phyloP scores from a whole-genome alignment of 1,140 invertebrate species.

The Zeugodacus cucurbitae region DNA sequence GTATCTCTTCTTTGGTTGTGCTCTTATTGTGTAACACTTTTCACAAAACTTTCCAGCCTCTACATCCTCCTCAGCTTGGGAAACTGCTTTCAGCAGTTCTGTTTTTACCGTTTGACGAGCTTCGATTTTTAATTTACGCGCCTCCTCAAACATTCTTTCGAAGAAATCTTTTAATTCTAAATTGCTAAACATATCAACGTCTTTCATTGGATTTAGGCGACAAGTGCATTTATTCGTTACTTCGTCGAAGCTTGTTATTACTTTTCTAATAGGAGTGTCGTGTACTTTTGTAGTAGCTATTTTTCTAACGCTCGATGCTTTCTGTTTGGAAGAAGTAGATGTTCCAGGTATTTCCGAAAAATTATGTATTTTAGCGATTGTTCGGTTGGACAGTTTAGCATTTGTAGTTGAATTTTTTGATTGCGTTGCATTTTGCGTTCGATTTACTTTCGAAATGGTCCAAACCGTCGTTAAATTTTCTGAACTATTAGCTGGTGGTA shows the following conservation, averaged over 20 bases:
- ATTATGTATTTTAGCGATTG: neutral
- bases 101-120: conserved; percentile 3
- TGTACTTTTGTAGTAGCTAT: neutral
- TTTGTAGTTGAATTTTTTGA: neutral
- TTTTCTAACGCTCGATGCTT: neutral
- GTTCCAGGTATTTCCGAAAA: neutral
- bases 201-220: neutral
- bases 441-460: too few relatives aligned
- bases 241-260: neutral
- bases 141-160: conserved; percentile 29
- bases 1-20: neutral
- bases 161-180: conserved; percentile 32
- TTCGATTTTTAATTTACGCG: neutral
- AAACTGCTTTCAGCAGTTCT: conserved; percentile 11
- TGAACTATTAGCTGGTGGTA: too few relatives aligned
- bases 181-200: neutral
- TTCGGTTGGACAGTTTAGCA: neutral
- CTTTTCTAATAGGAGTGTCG: neutral
- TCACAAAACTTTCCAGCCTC: conserved; percentile 37
- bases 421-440: too few relatives aligned
- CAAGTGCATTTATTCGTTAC: neutral
- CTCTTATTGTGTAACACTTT: neutral
- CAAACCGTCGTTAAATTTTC: too few relatives aligned
- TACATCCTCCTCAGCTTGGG: conserved; percentile 16
- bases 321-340: neutral